Evolutionary conservation across 2,888 invertebrate species (phyloP).

Genomic region (Agrochola circellaris): DNA sequence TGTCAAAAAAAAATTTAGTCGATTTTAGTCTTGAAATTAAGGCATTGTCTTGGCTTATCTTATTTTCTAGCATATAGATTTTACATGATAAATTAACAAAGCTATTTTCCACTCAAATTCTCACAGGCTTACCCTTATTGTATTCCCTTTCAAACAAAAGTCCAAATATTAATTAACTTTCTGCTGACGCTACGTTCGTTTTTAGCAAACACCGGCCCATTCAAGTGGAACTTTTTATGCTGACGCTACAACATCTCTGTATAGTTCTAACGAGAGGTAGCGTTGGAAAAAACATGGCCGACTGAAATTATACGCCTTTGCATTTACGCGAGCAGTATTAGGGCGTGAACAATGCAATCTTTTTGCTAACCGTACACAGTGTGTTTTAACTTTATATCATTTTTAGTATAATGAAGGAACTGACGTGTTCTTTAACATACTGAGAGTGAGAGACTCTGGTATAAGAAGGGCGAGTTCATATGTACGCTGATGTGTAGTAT

Average conservation of each 20-base stretch:
- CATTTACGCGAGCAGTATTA: conserved; percentile 41
- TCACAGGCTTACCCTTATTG: not conserved
- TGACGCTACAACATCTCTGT: conserved; percentile 33
- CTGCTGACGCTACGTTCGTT: conserved; percentile 42
- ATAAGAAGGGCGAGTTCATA: conserved; percentile 29
- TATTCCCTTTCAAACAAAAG: conserved; percentile 20
- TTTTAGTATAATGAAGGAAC: conserved; percentile 56
- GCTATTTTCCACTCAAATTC: not conserved
- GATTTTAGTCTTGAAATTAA: not conserved
- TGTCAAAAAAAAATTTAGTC: not conserved
- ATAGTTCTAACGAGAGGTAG: conserved; percentile 38
- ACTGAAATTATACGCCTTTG: conserved; percentile 52
- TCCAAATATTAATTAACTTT: conserved; percentile 44
- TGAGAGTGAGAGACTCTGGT: conserved; percentile 10
- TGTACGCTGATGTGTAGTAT: not conserved
- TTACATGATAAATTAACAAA: not conserved
- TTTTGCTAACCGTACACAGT: conserved; percentile 46
- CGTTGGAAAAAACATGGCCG: conserved; percentile 50
- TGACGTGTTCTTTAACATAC: conserved; percentile 32
- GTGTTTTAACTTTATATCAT: conserved; percentile 38
- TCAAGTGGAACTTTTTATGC: conserved; percentile 57
- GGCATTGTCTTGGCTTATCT: too few species aligned
- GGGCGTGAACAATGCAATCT: conserved; percentile 38
- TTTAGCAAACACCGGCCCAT: conserved; percentile 48
- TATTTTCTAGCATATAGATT: not conserved